Evolutionary conservation across 2,113 vertebrate genomes (phyloP).

Genomic region (Bos javanicus): DNA sequence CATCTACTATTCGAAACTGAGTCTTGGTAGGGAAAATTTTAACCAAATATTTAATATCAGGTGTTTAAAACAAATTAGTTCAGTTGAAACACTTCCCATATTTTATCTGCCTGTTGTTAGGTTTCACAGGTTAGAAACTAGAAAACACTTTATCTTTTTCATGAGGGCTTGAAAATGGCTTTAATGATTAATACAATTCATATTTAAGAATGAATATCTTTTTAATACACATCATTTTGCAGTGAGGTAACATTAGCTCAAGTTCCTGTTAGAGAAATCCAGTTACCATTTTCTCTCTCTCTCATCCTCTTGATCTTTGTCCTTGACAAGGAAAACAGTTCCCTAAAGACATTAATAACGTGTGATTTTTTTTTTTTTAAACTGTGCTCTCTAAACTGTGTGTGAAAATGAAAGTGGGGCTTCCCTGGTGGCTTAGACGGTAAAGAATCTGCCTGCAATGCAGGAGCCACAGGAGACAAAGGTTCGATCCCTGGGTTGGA

Average conservation of each 20-base stretch:
- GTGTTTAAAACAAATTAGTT: constrained; percentile 63
- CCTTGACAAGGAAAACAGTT: not conserved
- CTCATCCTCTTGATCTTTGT: not conserved
- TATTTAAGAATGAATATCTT: not conserved
- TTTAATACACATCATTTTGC: not conserved
- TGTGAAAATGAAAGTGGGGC: not conserved
- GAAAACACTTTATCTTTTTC: constrained; percentile 29
- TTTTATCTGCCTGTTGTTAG: constrained; percentile 58
- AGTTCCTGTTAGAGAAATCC: not conserved
- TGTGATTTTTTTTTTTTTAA: not conserved
- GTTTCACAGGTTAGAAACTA: constrained; percentile 47
- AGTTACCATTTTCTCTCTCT: not conserved
- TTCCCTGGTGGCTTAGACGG: not conserved
- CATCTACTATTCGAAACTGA: not conserved
- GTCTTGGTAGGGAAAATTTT: constrained; percentile 28
- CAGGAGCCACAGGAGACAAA: not conserved
- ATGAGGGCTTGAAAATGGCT: not conserved
- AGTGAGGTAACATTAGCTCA: not conserved
- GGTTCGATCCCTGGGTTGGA: not conserved
- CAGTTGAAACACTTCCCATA: constrained; percentile 58
- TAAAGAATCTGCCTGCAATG: not conserved
- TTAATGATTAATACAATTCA: constrained; percentile 12
- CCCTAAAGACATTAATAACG: not conserved
- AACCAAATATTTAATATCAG: constrained; percentile 46
- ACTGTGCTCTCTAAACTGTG: not conserved